Percentiles rank a stretch among this genome's conserved stretches.
Conservation (phyloP, 2,797 vertebrate species). For the Tragopan temminckii region DNA sequence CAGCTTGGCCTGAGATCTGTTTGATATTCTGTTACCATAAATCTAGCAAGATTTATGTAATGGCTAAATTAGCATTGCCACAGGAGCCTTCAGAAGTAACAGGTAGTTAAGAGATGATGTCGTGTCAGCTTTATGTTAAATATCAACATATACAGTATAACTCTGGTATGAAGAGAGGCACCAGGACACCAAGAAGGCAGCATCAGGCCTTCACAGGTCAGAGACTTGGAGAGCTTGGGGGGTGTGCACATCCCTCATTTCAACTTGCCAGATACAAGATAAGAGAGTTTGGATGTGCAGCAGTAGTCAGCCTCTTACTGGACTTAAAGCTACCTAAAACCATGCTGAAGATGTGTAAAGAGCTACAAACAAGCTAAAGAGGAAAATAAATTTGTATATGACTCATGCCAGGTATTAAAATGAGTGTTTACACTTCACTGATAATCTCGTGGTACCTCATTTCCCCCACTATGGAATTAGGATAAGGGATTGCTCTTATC, state of each 20-base stretch:
- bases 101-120: not conserved
- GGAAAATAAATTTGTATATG: not conserved
- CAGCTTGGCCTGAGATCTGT: not conserved
- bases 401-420: not conserved
- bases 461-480: not conserved
- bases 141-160: rapidly evolving
- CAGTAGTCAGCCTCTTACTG: not conserved
- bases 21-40: not conserved
- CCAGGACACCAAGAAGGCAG: not conserved
- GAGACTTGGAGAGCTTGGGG: not conserved
- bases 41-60: not conserved
- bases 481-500: not conserved
- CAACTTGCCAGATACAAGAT: not conserved
- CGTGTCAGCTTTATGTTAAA: not conserved
- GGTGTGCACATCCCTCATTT: not conserved
- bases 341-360: not conserved
- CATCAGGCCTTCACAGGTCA: not conserved
- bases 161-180: not conserved
- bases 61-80: not conserved
- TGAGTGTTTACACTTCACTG: not conserved
- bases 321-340: not conserved
- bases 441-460: not conserved
- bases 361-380: not conserved
- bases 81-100: not conserved
- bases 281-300: not conserved